Evolutionary conservation across 2,888 invertebrate species (phyloP).

Genomic region (Macaria notata): DNA sequence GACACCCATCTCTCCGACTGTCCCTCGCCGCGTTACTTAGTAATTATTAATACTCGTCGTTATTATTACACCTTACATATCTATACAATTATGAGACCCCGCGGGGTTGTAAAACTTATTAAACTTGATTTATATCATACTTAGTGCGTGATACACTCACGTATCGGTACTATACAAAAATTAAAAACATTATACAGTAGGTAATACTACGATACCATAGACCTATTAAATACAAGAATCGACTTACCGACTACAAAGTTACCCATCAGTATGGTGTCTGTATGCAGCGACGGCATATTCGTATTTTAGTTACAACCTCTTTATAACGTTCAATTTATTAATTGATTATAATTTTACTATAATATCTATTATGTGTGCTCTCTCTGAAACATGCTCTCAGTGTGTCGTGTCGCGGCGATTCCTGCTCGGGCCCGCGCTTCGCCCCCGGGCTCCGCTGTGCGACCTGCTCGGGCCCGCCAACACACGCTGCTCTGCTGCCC

Average conservation of each 20-base stretch:
- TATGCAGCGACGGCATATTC: constrained; percentile 63
- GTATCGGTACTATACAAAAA: constrained; percentile 78
- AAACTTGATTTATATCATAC: constrained; percentile 68
- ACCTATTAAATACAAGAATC: constrained; percentile 77
- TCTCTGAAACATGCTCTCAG: constrained; percentile 62
- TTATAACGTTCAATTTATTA: constrained; percentile 68
- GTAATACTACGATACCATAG: constrained; percentile 73
- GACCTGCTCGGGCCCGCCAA: too few species aligned
- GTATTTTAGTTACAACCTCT: constrained; percentile 79
- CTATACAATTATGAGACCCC: constrained; percentile 69
- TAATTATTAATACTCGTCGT: constrained; percentile 44
- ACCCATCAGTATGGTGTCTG: constrained; percentile 58
- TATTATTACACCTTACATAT: constrained; percentile 71
- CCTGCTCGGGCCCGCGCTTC: neutral
- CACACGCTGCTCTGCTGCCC: too few species aligned
- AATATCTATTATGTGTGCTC: constrained; percentile 65
- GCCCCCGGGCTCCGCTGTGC: neutral
- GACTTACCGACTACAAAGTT: constrained; percentile 69
- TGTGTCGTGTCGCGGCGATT: constrained; percentile 25
- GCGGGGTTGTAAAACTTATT: constrained; percentile 66
- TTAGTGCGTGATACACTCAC: constrained; percentile 60
- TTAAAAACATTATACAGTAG: constrained; percentile 78
- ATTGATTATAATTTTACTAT: constrained; percentile 61
- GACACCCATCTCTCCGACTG: too few species aligned
- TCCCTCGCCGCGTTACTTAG: constrained; percentile 33